Evolutionary conservation across 2,888 invertebrate species (phyloP), one percentile per base, ranked within the genome.

Genomic region (Eupithecia subfuscata): DNA sequence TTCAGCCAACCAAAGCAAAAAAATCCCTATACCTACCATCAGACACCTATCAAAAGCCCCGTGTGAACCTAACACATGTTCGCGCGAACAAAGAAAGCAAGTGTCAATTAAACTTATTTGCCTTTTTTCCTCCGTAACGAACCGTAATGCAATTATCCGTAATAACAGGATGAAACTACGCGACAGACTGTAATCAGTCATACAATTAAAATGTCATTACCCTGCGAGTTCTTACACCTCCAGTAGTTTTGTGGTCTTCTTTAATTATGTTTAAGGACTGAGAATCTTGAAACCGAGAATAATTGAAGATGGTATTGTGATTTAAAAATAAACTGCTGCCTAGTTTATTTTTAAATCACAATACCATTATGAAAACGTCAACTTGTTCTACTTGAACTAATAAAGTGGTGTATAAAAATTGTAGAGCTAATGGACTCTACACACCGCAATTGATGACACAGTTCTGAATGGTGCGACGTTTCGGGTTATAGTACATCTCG

Each of bases 141-240:
- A 94, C 90, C 92, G 91, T 95, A 94, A 94, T 95, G 92, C 93
- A 94, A 95, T 95, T 95, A 95, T 90, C 85, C 88, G 91, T 94
- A 95, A 94, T 94, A 91, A 92, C 94, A 94, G 94, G 94, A 95
- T 93, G 94, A 91, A 90, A 90, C 85, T 88, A 89, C 89, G 90
- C 89, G 92, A 93, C 93, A 92, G 88, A 86, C 84, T 81, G 89
- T 90, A 93, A 93, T 93, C 91, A 91, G 88, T 85, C 84, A 84
- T 89, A 94, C 93, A 94, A 95, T 95, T 95, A 95, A 94, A 94
- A 94, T 93, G 94, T 93, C 95, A 91, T 95, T 94, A 94, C 90
- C 87, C 88, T 84, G 60, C 60, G 83, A 84, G 89, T 91, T 93
- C 93, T 94, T 94, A 93, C 92, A 93, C 93, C 91, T 94, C 77